These are phyloP conservation scores for Aspidiotus rigidus DNA, from an alignment of 2,888 invertebrate genomes.

Conservation along the genomic window DNA sequence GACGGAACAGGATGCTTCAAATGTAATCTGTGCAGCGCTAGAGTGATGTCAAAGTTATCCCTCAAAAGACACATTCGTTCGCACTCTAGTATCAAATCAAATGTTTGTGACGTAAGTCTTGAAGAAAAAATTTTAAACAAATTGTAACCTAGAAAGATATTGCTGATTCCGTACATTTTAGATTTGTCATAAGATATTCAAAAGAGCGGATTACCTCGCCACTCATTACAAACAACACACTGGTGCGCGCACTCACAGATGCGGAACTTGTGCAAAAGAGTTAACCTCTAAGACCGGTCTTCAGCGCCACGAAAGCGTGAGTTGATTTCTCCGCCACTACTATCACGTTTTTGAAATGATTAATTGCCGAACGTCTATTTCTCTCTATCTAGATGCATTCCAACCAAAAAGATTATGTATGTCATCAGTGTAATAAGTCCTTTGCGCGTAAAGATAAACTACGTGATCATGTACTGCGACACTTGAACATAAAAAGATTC, in stretches of 20 bases:
- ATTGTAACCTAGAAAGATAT: not conserved
- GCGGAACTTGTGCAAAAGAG: conserved; percentile 10
- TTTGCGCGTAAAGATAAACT: conserved; percentile 39
- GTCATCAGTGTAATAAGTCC: conserved; percentile 40
- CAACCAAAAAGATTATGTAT: conserved; percentile 40
- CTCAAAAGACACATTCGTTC: conserved; percentile 18
- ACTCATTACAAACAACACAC: conserved; percentile 16
- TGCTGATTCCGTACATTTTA: not conserved
- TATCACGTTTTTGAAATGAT: not conserved
- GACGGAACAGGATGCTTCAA: conserved; percentile 19
- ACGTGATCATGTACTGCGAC: conserved; percentile 38
- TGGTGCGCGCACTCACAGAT: conserved; percentile 7
- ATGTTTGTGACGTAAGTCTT: not conserved
- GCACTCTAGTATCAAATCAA: conserved; percentile 8
- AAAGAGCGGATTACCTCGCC: conserved; percentile 11
- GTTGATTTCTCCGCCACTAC: not conserved
- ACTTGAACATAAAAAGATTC: conserved; percentile 38
- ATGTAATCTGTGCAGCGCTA: conserved; percentile 17
- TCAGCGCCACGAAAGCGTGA: conserved; percentile 10
- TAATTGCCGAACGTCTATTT: not conserved
- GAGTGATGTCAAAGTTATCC: conserved; percentile 20
- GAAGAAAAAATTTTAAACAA: not conserved
- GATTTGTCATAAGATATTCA: conserved; percentile 22
- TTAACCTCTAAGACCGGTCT: conserved; percentile 11
- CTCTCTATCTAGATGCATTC: conserved; percentile 37